Percentiles rank a stretch among this genome's conserved stretches.
Conservation (phyloP, 2,113 vertebrate species). For the Alligator mississippiensis region DNA sequence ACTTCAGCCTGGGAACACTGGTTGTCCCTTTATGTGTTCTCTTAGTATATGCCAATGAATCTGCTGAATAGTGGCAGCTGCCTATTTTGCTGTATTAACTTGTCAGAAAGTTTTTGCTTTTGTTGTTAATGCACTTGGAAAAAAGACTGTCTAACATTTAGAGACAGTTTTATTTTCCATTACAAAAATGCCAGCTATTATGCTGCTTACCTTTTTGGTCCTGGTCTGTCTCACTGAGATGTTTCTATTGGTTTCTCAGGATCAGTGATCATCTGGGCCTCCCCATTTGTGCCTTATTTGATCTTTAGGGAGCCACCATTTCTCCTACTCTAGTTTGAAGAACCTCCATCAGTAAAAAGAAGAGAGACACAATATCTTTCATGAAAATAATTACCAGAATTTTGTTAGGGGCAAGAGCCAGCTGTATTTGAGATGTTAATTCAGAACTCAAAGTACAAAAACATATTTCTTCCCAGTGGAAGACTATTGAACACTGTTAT, state of each 20-base stretch:
- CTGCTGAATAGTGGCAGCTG: neutral
- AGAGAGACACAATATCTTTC: neutral
- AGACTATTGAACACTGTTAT: constrained; percentile 1
- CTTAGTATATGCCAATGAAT: neutral
- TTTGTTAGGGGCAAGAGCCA: neutral
- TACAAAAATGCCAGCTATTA: neutral
- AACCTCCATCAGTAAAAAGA: neutral
- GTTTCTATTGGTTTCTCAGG: neutral
- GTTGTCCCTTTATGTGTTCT: neutral
- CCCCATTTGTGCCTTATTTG: neutral
- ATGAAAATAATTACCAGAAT: constrained; percentile 4
- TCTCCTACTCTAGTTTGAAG: neutral
- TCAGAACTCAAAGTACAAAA: constrained; percentile 22
- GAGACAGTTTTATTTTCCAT: neutral
- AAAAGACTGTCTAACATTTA: neutral
- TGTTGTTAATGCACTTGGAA: neutral
- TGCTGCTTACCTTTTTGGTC: neutral
- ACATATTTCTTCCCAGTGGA: neutral
- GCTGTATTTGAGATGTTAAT: neutral
- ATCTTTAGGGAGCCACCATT: neutral
- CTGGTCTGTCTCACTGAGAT: neutral
- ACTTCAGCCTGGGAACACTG: neutral
- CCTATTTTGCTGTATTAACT: neutral
- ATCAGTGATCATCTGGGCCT: neutral
- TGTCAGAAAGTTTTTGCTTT: neutral